phyloP scores from a whole-genome alignment of 23 tunicate genomes.

The Botrylloides violaceus region DNA sequence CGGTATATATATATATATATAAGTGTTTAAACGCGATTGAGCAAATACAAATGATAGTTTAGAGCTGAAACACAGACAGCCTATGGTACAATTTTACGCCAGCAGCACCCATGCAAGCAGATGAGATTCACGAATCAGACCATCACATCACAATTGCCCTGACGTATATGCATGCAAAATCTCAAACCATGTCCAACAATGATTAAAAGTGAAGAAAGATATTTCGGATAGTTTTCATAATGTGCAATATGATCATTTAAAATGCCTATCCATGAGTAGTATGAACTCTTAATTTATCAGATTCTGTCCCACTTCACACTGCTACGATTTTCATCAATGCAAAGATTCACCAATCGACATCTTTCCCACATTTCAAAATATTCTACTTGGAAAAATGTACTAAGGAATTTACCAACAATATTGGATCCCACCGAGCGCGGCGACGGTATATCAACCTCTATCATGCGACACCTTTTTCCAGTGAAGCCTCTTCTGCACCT shows the following conservation, averaged over 20 bases:
- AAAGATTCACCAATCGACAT: constrained; percentile 1
- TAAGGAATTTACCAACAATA: constrained; percentile 1
- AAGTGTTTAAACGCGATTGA: background rate
- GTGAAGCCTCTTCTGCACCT: constrained; percentile 23
- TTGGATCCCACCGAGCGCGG: background rate
- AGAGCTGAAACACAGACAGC: background rate
- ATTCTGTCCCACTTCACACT: background rate
- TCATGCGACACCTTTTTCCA: constrained; percentile 16
- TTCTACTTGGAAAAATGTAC: background rate
- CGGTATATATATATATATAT: no score
- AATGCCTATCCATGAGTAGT: no score
- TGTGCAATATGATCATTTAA: no score
- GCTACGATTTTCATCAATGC: background rate
- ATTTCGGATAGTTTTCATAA: no score
- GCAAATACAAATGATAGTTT: background rate
- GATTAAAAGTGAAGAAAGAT: background rate
- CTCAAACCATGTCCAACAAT: background rate
- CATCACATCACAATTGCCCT: background rate
- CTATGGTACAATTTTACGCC: background rate
- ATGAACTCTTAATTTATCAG: no score
- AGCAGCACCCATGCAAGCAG: constrained; percentile 1
- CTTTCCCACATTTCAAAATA: background rate
- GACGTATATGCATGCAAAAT: background rate
- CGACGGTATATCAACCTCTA: background rate
- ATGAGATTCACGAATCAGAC: background rate